Evolutionary conservation across 92 coral and sea anemone genomes (phyloP), one percentile per base, ranked within the genome.

Genomic region (Porites divaricata): DNA sequence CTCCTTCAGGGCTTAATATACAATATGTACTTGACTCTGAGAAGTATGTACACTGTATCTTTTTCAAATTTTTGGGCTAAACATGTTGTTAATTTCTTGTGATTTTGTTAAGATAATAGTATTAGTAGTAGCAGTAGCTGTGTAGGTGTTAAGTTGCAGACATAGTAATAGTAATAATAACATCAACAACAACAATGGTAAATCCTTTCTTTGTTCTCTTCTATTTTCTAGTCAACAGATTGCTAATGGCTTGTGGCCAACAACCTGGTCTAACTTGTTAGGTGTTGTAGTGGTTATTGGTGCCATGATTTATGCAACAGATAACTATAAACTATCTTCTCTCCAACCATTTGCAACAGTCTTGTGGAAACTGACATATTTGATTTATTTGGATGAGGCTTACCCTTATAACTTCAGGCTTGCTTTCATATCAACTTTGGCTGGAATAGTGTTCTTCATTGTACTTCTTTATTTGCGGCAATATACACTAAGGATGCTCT

Each of bases 211-310:
- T 35, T 35, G 45, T 35, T 35, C 45, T 35, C 45, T 35, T 35
- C 45, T 6, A 28, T 84, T 63, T 83, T 77, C 35, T 83, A 97
- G 99, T 45, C 98, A 88, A 67, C 99, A 97, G 87, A 97, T 97
- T 70, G 90, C 89, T 61, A 97, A 97, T 95, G 99, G 99, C 1
- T 86, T 97, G 26, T 97, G 99, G 99, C 99, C 99, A 14, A 97
- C 99, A 59, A 95, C 98, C 2, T 95, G 98, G 90, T 82, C 91
- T 67, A 91, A 97, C 83, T 89, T 97, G 49, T 84, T 93, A 67
- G 97, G 89, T 16, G 83, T 88, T 0, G 95, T 95, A 41, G 76
- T 93, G 26, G 81, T 92, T 26, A 88, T 97, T 65, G 96, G 93
- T 22, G 95, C 91, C 15, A 54, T 97, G 71, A 67, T 97, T 6